These are phyloP conservation scores for Ametastegia equiseti DNA, from an alignment of 2,888 invertebrate species.

Conservation along the genomic window DNA sequence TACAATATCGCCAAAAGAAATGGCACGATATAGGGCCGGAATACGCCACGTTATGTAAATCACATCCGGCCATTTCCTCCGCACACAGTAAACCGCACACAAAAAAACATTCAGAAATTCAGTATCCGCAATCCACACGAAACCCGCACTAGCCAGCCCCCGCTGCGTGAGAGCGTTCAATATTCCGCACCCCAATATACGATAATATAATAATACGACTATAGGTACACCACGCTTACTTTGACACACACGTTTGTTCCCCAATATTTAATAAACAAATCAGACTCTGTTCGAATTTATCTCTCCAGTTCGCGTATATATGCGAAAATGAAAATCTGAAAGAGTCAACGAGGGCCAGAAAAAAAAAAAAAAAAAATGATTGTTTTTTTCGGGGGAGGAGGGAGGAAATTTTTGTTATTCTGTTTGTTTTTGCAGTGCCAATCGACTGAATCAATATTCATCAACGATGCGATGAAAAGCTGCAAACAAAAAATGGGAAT, in stretches of 20 bases:
- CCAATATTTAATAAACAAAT: not conserved
- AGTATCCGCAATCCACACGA: not conserved
- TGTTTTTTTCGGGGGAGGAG: no score
- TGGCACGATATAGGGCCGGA: not conserved
- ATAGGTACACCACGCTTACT: not conserved
- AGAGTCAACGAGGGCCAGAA: no score
- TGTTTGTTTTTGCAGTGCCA: no score
- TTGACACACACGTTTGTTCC: not conserved
- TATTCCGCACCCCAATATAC: not conserved
- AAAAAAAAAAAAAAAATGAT: no score
- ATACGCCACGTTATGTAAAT: not conserved
- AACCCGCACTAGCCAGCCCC: not conserved
- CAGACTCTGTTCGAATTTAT: not conserved
- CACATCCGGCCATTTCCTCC: slow-evolving; percentile 22
- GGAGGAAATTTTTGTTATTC: no score
- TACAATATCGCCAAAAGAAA: no score
- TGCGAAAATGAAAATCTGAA: no score
- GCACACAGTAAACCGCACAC: not conserved
- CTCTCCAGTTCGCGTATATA: no score
- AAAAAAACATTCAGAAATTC: slow-evolving; percentile 5
- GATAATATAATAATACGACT: not conserved
- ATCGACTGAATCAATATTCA: no score
- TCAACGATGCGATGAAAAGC: no score
- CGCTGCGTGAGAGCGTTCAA: slow-evolving; percentile 27
- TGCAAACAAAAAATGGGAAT: no score